Evolutionary conservation across 64 coral and sea anemone species (phyloP).

Genomic region (Stichodactyla helianthus): DNA sequence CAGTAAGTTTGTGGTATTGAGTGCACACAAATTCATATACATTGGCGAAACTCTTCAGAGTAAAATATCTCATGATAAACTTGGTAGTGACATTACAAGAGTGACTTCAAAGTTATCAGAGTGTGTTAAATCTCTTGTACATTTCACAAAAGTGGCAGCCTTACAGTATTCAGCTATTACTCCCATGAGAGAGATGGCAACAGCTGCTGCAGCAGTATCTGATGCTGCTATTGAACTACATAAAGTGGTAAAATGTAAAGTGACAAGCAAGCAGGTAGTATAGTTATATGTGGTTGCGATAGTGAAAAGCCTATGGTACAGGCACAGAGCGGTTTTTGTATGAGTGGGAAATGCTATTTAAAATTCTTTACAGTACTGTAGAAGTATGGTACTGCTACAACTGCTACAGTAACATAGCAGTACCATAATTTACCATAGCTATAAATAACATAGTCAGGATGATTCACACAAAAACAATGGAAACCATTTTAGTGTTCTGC

Average conservation of each 20-base stretch:
- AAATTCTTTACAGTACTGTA: too few relatives aligned
- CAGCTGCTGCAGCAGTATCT: conserved; percentile 56
- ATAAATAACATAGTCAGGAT: too few relatives aligned
- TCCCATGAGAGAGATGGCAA: conserved; percentile 79
- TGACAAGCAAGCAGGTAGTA: background rate
- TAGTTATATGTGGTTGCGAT: background rate
- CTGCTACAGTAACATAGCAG: too few relatives aligned
- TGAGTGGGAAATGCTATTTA: too few relatives aligned
- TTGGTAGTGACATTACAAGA: conserved; percentile 30
- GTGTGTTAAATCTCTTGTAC: conserved; percentile 70
- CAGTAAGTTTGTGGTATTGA: conserved; percentile 98
- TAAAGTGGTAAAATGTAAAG: conserved; percentile 62
- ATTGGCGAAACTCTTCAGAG: conserved; percentile 82
- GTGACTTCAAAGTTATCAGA: conserved; percentile 73
- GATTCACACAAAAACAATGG: too few relatives aligned
- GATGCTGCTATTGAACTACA: conserved; percentile 88
- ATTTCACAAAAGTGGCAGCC: conserved; percentile 78
- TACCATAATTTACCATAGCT: too few relatives aligned
- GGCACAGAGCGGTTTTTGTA: too few relatives aligned
- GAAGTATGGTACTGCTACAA: too few relatives aligned
- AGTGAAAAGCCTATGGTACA: background rate
- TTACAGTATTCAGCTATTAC: conserved; percentile 80
- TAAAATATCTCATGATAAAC: conserved; percentile 51
- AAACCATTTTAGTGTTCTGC: too few relatives aligned
- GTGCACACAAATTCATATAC: conserved; percentile 97